Conservation (phyloP, 2,113 vertebrate species). For the Carettochelys insculpta region DNA sequence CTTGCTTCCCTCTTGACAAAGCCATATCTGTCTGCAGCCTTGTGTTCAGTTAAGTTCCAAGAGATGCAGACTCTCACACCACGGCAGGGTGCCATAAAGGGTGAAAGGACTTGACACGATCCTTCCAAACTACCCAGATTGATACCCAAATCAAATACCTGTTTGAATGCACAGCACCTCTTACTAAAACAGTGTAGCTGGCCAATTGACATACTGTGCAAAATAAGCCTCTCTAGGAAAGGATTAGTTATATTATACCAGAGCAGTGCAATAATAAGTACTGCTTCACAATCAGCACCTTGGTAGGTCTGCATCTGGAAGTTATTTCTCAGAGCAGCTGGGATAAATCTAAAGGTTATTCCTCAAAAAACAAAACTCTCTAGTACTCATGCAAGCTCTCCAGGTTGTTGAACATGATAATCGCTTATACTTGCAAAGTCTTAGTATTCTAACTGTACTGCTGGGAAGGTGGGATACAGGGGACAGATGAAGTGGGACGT, state of each 20-base stretch:
- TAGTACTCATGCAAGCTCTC: background rate
- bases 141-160: background rate
- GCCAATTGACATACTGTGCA: background rate
- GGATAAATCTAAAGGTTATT: slow-evolving; percentile 2
- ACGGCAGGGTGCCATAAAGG: background rate
- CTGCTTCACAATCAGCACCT: background rate
- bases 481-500: background rate
- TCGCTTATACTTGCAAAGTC: background rate
- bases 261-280: background rate
- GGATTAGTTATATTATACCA: background rate
- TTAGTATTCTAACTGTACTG: background rate
- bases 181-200: background rate
- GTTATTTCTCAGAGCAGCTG: background rate
- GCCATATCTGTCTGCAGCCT: background rate
- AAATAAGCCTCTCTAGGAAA: background rate
- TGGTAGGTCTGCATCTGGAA: background rate
- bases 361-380: background rate
- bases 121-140: background rate
- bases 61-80: background rate
- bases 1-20: background rate
- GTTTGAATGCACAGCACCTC: background rate
- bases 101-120: background rate
- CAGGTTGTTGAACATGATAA: background rate
- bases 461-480: background rate
- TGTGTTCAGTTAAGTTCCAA: background rate